These are phyloP conservation scores for Pangasius mekongensis DNA, from an alignment of 2,797 vertebrate genomes.

Conservation along the genomic window DNA sequence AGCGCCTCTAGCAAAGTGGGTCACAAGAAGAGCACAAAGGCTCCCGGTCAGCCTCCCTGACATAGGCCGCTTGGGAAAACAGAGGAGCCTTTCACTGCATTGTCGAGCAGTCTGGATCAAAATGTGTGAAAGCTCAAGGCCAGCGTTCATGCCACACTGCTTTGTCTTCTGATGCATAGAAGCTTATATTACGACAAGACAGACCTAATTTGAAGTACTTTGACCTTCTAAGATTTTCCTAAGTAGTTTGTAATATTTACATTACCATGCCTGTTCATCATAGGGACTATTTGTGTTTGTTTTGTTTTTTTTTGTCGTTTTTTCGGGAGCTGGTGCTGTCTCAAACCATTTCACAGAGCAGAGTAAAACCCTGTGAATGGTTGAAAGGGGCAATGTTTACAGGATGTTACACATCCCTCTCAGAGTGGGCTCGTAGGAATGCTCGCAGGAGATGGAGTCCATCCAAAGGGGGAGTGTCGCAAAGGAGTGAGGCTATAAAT, in stretches of 20 bases:
- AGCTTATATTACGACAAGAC: neutral
- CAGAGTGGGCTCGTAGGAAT: conserved; percentile 78
- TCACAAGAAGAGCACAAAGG: conserved; percentile 60
- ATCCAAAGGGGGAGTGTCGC: conserved; percentile 80
- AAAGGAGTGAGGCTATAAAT: conserved; percentile 70
- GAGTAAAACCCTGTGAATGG: conserved; percentile 65
- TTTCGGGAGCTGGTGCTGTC: conserved; percentile 9
- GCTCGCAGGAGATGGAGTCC: conserved; percentile 74
- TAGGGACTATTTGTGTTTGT: conserved; percentile 44
- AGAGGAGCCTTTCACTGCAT: conserved; percentile 68
- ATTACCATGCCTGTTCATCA: neutral
- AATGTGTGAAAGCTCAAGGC: conserved; percentile 54
- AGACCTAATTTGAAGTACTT: neutral
- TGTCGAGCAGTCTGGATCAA: conserved; percentile 59
- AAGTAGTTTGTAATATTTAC: neutral
- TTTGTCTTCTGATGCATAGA: conserved; percentile 7
- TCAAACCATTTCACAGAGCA: conserved; percentile 35
- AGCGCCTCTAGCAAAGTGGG: conserved; percentile 38
- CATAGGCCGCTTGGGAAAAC: conserved; percentile 60
- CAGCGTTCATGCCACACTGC: neutral
- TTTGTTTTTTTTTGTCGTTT: neutral
- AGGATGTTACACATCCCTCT: conserved; percentile 73
- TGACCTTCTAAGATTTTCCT: neutral
- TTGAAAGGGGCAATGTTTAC: conserved; percentile 74
- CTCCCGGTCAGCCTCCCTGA: conserved; percentile 55